A percentile compares a stretch with the other conserved stretches of the same genome.
phyloP scores from a whole-genome alignment of 2,113 vertebrate species.

The Poeciliopsis turrubarensis region DNA sequence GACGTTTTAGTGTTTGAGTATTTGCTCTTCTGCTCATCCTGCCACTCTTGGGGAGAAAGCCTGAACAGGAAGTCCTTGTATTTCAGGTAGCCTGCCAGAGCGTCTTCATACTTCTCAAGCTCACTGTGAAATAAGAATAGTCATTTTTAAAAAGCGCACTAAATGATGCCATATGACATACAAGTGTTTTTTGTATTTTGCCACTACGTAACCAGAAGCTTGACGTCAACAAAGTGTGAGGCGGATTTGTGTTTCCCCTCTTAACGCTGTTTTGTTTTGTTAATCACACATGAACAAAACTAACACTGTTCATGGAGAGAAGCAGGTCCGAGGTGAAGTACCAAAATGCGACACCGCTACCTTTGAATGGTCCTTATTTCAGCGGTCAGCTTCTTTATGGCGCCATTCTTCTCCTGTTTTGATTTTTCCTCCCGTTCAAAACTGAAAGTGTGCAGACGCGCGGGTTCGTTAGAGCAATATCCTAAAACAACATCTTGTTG shows the following conservation, averaged over 20 bases:
- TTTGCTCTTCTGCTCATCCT: slow-evolving; percentile 74
- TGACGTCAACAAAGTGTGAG: background rate
- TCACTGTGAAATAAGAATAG: slow-evolving; percentile 78
- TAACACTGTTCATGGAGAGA: too few species aligned
- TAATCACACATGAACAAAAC: too few species aligned
- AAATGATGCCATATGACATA: background rate
- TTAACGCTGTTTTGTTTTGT: too few species aligned
- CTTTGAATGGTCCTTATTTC: slow-evolving; percentile 85
- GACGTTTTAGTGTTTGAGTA: background rate
- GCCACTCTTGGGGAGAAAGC: slow-evolving; percentile 88
- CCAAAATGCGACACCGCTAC: slow-evolving; percentile 60
- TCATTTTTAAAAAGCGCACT: background rate
- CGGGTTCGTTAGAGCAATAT: background rate
- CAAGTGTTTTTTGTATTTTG: background rate
- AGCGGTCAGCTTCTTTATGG: slow-evolving; percentile 81
- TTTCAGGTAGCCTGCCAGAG: slow-evolving; percentile 82
- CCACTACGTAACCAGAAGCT: background rate
- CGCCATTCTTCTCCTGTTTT: slow-evolving; percentile 82
- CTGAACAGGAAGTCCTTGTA: slow-evolving; percentile 88
- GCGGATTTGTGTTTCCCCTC: too few species aligned
- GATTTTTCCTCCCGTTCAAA: slow-evolving; percentile 85
- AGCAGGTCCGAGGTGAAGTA: background rate
- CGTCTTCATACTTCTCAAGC: slow-evolving; percentile 82
- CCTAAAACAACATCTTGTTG: too few species aligned
- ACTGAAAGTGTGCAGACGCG: slow-evolving; percentile 63